Base-by-base conservation (phyloP, 64 coral and sea anemone genomes). In the Cladopsammia gracilis region DNA sequence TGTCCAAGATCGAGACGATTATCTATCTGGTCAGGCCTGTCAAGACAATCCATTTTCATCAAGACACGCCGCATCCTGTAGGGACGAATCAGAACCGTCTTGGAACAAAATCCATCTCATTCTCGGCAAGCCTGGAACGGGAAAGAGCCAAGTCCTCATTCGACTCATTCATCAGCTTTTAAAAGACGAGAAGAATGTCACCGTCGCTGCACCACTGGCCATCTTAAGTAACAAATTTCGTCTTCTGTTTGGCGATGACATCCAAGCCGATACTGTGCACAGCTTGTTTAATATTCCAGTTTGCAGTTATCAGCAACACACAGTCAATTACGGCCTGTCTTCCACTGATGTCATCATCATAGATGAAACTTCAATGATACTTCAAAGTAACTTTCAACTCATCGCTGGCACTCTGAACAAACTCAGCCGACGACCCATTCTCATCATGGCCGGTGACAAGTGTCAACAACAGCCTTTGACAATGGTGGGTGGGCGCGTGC, bases 401-500 rank as follows among this genome's bases (percentile, higher is more conserved):
- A 71, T 95, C 23, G 24, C 86, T 0, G 19, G 4, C 0, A 95
- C 88, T 0, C 7, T 95, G 3, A 22, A 90, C 10, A 10, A 67
- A 0, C 62, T 90, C 3, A 52, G 9, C 42, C 7, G 2, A 8
- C 73, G 88, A 15, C 93, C 88, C 0, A 18, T 95, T 8, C 23
- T 95, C 0, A 10, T 95, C 7, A 25, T 91, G 2, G 75, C 86
- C 62, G 93, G 93, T n/a, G 93, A 95, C 65, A 90, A 87, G 11
- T 85, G 64, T 7, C 88, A 95, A 42, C 81, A 90, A 13, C 88
- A 90, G 44, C 88, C 81, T 4, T 78, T 91, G 9, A 23, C 59
- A 20, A 86, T 81, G 4, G 23, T 54, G 0, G 15, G 70, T 6
- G 66, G 75, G 0, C 0, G 20, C 1, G 85, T 76, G 14, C 4